These are phyloP conservation scores for Hystrix brachyura DNA, from an alignment of 2,113 vertebrate species.

Conservation along the genomic window DNA sequence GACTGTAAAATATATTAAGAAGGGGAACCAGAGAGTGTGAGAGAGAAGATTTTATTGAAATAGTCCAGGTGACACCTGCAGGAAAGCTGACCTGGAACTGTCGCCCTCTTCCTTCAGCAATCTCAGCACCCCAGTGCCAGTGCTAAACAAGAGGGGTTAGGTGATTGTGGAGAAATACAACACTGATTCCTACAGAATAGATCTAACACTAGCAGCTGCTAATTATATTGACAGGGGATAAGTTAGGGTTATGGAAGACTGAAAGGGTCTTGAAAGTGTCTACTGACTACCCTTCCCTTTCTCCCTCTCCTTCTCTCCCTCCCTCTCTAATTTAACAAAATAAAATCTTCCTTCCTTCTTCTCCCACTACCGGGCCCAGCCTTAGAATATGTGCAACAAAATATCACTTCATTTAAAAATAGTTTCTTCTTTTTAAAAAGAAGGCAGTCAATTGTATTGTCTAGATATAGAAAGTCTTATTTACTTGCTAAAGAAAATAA, in stretches of 20 bases:
- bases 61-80: background rate
- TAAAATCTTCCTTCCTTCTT: background rate
- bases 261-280: background rate
- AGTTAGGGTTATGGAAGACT: background rate
- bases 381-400: background rate
- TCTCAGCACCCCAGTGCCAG: background rate
- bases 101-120: background rate
- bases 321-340: background rate
- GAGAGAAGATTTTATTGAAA: background rate
- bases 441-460: background rate
- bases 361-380: background rate
- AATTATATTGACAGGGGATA: background rate
- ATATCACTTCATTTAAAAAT: constrained; percentile 19
- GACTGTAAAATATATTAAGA: background rate
- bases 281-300: background rate
- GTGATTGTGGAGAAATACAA: background rate
- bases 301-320: background rate
- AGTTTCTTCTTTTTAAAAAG: background rate
- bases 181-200: background rate
- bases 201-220: background rate
- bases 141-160: background rate
- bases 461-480: background rate
- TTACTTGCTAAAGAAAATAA: constrained; percentile 2
- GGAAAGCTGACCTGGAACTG: background rate
- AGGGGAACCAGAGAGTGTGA: background rate